Evolutionary conservation across 2,888 invertebrate genomes (phyloP), one percentile per base, ranked within the genome.

Genomic region (Anticlea derivata): DNA sequence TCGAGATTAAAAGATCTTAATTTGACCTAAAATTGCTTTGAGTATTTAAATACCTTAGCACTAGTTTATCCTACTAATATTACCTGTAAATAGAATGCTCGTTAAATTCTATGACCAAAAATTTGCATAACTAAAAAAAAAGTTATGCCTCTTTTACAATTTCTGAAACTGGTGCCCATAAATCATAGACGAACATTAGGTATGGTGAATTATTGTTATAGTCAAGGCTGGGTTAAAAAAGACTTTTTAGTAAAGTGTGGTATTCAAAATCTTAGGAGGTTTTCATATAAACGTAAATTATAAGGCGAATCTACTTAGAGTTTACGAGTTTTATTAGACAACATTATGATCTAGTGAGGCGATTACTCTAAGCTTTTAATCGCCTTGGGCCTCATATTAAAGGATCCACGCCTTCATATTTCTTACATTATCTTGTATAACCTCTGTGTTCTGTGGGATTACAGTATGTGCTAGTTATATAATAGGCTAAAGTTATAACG

Each of bases 331-430:
- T 53, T 59, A 61, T 58, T 58, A 61, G 60, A 61, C 57, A 57
- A 58, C 45, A 61, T 58, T 60, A 56, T 61, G 59, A 55, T 55
- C 50, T 60, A 60, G 55, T 55, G 43, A 38, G 50, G 54, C 41
- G 65, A 68, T 72, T 73, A 68, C 66, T 65, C 63, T 60, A 63
- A 68, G 63, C 61, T 60, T 65, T 52, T 61, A 61, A 67, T 66
- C 60, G 55, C 50, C 53, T 47, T 57, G 63, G 68, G 65, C 56
- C 57, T 56, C 60, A 60, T 63, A 63, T 70, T 63, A 60, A 62
- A 63, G 58, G 57, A 62, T 62, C 43, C 49, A 26, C 52, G 57
- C 57, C 59, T 63, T 61, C 66, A 67, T 68, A 70, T 66, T 72
- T 69, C 63, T 66, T 65, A 63, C 60, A 65, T 67, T 64, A 73